These are phyloP conservation scores for Falco columbarius DNA, from an alignment of 2,797 vertebrate species.

Conservation along the genomic window DNA sequence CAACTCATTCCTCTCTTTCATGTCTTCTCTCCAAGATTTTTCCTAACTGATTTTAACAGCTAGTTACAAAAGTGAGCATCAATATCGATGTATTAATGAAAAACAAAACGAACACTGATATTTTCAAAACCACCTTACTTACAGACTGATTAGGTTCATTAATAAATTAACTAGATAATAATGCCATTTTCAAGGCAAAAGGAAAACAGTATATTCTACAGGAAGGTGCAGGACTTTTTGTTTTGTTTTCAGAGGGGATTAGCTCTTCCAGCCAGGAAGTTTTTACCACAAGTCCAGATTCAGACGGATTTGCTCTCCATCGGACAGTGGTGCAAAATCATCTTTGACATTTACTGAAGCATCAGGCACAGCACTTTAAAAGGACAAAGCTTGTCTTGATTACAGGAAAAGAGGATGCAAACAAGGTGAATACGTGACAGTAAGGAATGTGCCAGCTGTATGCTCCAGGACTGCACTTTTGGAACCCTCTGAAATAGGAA, in stretches of 20 bases:
- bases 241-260: slow-evolving; percentile 2
- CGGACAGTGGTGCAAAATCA: not conserved
- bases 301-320: not conserved
- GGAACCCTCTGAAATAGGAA: not conserved
- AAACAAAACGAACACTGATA: not conserved
- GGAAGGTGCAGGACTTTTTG: slow-evolving; percentile 21
- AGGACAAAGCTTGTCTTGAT: not conserved
- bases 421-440: not conserved
- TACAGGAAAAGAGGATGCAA: not conserved
- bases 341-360: not conserved
- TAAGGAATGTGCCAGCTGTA: not conserved
- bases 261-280: slow-evolving; percentile 41
- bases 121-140: slow-evolving; percentile 9
- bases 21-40: not conserved
- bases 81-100: not conserved
- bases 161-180: not conserved
- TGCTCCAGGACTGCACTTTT: not conserved
- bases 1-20: not conserved
- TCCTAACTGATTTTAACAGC: not conserved
- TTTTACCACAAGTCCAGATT: not conserved
- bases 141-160: not conserved
- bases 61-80: not conserved
- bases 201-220: not conserved
- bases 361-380: not conserved
- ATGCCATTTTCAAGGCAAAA: not conserved